phyloP scores from a whole-genome alignment of 2,797 vertebrate species.

The Craterocephalus amniculus region DNA sequence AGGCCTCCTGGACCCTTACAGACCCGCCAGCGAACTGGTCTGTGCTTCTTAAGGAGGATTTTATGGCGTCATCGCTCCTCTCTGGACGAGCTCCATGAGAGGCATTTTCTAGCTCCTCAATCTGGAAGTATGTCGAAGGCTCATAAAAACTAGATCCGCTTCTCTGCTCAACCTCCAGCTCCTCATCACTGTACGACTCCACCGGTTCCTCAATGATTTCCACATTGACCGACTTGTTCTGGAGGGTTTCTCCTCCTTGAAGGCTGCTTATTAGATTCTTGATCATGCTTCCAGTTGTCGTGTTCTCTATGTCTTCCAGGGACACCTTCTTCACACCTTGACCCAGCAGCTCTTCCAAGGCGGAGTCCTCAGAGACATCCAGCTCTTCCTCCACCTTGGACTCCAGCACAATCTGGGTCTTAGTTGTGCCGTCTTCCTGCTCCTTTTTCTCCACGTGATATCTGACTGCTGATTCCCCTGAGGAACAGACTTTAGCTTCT shows the following conservation, averaged over 20 bases:
- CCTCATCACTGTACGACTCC: conserved; percentile 80
- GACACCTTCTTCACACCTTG: conserved; percentile 83
- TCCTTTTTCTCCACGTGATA: conserved; percentile 87
- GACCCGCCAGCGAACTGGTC: conserved; percentile 63
- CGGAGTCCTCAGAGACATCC: conserved; percentile 81
- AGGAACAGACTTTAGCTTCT: conserved; percentile 67
- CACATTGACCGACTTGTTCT: conserved; percentile 87
- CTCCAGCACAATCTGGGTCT: conserved; percentile 89
- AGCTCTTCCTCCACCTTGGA: conserved; percentile 89
- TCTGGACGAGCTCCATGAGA: conserved; percentile 62
- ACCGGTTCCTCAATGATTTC: conserved; percentile 91
- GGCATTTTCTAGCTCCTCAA: conserved; percentile 89
- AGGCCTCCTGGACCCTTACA: conserved; percentile 83
- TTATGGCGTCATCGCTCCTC: conserved; percentile 38
- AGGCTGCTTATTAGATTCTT: conserved; percentile 86
- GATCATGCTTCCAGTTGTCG: conserved; percentile 85
- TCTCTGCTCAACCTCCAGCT: conserved; percentile 71
- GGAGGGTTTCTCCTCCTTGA: conserved; percentile 76
- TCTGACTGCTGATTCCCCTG: conserved; percentile 85
- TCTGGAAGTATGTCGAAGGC: conserved; percentile 84
- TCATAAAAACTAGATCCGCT: conserved; percentile 72
- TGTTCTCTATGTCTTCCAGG: conserved; percentile 82
- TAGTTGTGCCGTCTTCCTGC: conserved; percentile 85
- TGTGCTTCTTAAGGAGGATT: conserved; percentile 18
- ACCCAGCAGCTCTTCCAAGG: conserved; percentile 80